phyloP scores from a whole-genome alignment of 2,888 invertebrate species.

The Ennomos erosarius region DNA sequence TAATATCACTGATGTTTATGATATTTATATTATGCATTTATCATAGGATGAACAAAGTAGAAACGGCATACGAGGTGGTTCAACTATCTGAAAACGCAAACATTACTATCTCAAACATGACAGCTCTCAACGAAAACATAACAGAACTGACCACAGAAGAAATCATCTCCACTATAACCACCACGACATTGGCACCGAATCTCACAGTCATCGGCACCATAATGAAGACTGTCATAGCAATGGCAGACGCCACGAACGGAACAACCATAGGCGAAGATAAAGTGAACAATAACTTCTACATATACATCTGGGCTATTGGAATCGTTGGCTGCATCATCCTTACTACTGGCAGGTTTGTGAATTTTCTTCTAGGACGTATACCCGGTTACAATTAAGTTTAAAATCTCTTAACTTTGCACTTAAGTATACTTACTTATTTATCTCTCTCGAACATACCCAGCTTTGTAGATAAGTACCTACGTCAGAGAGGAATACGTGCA shows the following conservation, averaged over 20 bases:
- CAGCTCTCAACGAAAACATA: conserved; percentile 33
- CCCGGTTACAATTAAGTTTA: too few relatives aligned
- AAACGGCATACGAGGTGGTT: conserved; percentile 43
- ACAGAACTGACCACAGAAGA: conserved; percentile 19
- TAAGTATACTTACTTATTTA: too few relatives aligned
- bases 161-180: neutral
- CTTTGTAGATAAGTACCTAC: too few relatives aligned
- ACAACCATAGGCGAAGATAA: conserved; percentile 44
- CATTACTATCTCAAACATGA: conserved; percentile 21
- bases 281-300: conserved; percentile 67
- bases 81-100: neutral
- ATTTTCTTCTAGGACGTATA: neutral
- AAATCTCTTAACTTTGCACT: too few relatives aligned
- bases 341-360: conserved; percentile 79
- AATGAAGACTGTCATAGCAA: conserved; percentile 57
- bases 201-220: conserved; percentile 62
- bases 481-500: too few relatives aligned
- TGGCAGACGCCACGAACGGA: conserved; percentile 59
- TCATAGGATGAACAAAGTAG: conserved; percentile 75
- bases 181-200: conserved; percentile 46
- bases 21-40: conserved; percentile 35
- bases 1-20: neutral
- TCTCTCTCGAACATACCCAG: too few relatives aligned
- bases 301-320: conserved; percentile 85
- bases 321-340: conserved; percentile 86